Evolutionary conservation across 1,140 invertebrate species (phyloP), one percentile per base, ranked within the genome.

Genomic region (Heliconius hermathena): DNA sequence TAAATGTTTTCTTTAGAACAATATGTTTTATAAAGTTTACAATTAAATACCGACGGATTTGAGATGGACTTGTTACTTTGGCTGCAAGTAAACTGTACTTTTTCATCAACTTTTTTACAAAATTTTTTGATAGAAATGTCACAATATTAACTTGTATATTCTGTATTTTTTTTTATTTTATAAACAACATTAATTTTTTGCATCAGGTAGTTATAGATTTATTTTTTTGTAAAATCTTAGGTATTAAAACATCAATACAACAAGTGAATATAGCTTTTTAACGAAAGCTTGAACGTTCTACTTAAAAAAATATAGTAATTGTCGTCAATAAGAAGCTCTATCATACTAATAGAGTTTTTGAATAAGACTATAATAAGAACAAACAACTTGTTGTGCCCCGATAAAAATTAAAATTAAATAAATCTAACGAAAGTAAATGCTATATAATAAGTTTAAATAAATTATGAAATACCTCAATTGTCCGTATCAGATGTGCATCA

Each of bases 401-500:
- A 29, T 66, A 66, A 66, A 26, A 66, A 29, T 18, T 22, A 5
- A 60, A n/a, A 60, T 26, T 3, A 60, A 66, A 66, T 29, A 66
- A 66, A 6, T 11, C 60, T 66, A 66, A 26, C 20, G 18, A 13
- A 66, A 29, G 13, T 66, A 66, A 29, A 29, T 1, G 4, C 22
- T 66, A 29, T 13, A 29, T 18, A 66, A 60, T 9, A 22, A 60
- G 11, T 29, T 13, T 29, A 66, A 66, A 66, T 66, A 66, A 66
- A 66, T 13, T 66, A 26, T 29, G 1, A 71, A 81, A 81, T 94
- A 94, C 93, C 93, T 94, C 76, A 74, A 91, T 81, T 91, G 91
- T 91, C 90, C 91, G 90, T 88, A 87, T 87, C 83, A 81, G 85
- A 77, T 82, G 83, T 76, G 80, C 89, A 93, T 93, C 93, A 94